Evolutionary conservation across 2,797 vertebrate genomes (phyloP), one percentile per base, ranked within the genome.

Genomic region (Pteronotus mesoamericanus): DNA sequence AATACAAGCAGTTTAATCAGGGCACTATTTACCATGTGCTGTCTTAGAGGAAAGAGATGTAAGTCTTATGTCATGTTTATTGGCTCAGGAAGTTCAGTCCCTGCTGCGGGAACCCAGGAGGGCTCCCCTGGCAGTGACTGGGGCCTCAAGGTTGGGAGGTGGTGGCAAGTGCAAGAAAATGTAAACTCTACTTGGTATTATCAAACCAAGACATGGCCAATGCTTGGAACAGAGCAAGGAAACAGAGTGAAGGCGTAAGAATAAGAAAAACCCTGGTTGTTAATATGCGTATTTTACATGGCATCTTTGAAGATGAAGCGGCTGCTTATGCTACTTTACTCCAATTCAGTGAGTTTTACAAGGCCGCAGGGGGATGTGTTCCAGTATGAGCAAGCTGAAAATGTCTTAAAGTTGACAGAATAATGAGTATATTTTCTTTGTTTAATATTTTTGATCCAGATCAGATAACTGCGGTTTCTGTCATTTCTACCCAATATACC

Each of bases 401-500:
- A 97, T 96, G 96, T 97, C 98, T 98, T 98, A 95, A 97, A 98
- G 97, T 94, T 96, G 98, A 95, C 97, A 97, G 97, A 98, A 98
- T 97, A 98, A 98, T 96, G 97, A 98, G 96, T 97, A 95, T 97
- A 98, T 98, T 97, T 97, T 94, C 96, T 98, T 98, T 98, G 97
- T 98, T 98, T 98, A 98, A 94, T 57, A 97, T 98, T 98, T 98
- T 98, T 97, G 97, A 98, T 98, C 97, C 97, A 98, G 97, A 98
- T 97, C 68, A 37, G 96, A 84, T 97, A 97, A 94, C 3, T 69
- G 95, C 96, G 16, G 96, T 94, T 94, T 96, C 98, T 98, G 96
- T 98, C 96, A 84, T 97, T 93, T 98, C 96, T 98, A 94, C 82
- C 96, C 95, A 69, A 0, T 94, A 80, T 2, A 75, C 83, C 94